Conservation (phyloP, 2,888 invertebrate species). For the Xestia sexstrigata region DNA sequence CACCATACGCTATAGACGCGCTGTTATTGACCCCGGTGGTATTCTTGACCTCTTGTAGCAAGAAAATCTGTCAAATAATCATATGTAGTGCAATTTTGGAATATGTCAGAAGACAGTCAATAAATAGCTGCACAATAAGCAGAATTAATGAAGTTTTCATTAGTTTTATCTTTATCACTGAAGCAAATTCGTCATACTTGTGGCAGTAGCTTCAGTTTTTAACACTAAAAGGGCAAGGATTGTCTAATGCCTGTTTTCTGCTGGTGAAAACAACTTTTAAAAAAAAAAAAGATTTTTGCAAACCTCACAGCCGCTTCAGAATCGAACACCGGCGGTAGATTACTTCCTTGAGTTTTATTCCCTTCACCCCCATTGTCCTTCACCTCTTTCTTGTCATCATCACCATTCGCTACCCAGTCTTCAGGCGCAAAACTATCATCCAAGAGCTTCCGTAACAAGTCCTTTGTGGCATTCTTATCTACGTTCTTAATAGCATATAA, state of each 20-base stretch:
- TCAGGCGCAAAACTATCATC: constrained; percentile 91
- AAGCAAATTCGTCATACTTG: not conserved
- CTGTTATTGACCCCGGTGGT: too few species aligned
- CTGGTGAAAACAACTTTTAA: not conserved
- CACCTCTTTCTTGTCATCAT: constrained; percentile 68
- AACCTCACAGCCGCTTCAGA: constrained; percentile 91
- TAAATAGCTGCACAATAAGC: not conserved
- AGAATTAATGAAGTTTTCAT: not conserved
- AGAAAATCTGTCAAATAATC: not conserved
- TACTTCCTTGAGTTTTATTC: constrained; percentile 41
- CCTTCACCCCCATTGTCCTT: constrained; percentile 61
- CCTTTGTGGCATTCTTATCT: constrained; percentile 89
- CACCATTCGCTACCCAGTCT: constrained; percentile 76
- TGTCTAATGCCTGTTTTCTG: not conserved
- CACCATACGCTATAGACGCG: too few species aligned
- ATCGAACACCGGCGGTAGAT: constrained; percentile 92
- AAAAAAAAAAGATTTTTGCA: constrained; percentile 19
- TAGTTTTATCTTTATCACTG: too few species aligned
- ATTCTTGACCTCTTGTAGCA: not conserved
- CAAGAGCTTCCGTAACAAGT: constrained; percentile 91
- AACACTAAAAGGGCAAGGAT: not conserved
- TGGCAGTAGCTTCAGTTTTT: not conserved
- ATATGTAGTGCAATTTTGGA: not conserved
- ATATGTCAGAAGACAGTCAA: not conserved
- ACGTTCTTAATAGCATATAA: constrained; percentile 91